Base-by-base conservation (phyloP, 53 echinoderm and acorn worm genomes). In the Glandiceps talaboti region DNA sequence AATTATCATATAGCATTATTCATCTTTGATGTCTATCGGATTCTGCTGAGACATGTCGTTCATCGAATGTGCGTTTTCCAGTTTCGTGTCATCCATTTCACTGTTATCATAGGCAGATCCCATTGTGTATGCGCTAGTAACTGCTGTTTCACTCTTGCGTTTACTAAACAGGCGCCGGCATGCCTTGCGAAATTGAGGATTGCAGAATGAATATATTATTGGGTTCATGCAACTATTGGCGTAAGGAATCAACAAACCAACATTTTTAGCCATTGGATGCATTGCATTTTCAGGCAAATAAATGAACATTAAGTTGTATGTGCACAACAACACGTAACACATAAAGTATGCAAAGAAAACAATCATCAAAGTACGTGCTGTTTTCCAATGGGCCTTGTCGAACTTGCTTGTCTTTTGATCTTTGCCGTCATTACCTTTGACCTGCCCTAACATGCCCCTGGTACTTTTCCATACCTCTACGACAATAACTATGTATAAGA, bases 221-320 rank as follows among this genome's bases (percentile, higher is more conserved):
- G 94, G 94, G 74, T 94, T 94, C n/a, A 94, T 73, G 79, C 94
- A 92, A 33, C 89, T 84, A 84, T 94, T 94, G 14, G 81, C 78
- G 78, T 88, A 94, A 79, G 94, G 94, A 31, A 92, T 30, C 1
- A 85, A 72, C 28, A 78, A 28, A 77, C 90, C 87, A 14, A 86
- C 27, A 32, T 93, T 93, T 82, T 84, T 90, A 25, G 87, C 88
- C 1, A 73, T 1, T 10, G 88, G 80, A 0, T 73, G 33, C 14
- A 90, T 80, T 29, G 73, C 25, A 14, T 28, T 64, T 0, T n/a
- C 76, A 6, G 12, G 1, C 26, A 75, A 10, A 75, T 75, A 75
- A 75, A 10, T 27, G 1, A 28, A 6, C 27, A 14, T 1, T 28
- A 75, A 75, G 76, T 28, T 27, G 29, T 28, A n/a, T n/a, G 76